A percentile compares a stretch with the other conserved stretches of the same genome.
Evolutionary conservation across 2,113 vertebrate genomes (phyloP).

Genomic region (Apus apus): DNA sequence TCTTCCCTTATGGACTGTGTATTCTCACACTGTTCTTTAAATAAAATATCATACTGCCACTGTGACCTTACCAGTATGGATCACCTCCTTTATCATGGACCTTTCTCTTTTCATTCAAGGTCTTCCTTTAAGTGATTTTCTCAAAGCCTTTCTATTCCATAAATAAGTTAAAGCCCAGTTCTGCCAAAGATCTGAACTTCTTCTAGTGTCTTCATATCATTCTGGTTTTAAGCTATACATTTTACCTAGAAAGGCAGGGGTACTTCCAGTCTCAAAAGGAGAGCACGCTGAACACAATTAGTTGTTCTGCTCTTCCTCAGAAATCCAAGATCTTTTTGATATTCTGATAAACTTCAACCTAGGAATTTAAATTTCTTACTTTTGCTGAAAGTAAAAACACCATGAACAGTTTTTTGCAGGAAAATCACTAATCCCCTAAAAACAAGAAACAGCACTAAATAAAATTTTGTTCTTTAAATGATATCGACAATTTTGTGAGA

Average conservation of each 20-base stretch:
- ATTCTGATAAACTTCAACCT: not conserved
- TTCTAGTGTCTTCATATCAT: not conserved
- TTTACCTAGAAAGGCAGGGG: not conserved
- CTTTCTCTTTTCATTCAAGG: not conserved
- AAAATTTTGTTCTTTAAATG: constrained; percentile 60
- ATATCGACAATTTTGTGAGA: constrained; percentile 60
- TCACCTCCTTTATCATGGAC: not conserved
- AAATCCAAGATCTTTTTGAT: not conserved
- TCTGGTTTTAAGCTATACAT: not conserved
- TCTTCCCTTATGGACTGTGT: not conserved
- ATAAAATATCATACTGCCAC: not conserved
- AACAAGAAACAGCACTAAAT: constrained; percentile 32
- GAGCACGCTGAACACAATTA: not conserved
- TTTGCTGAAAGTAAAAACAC: not conserved
- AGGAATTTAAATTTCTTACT: not conserved
- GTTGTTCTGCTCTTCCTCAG: not conserved
- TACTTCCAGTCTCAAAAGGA: not conserved
- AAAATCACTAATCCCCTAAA: constrained; percentile 27
- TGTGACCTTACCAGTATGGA: not conserved
- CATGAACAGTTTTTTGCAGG: not conserved
- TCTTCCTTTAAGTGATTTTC: not conserved
- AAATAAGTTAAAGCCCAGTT: not conserved
- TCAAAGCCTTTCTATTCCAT: not conserved
- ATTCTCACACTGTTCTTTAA: not conserved
- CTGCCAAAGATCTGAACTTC: not conserved